Base-by-base conservation (phyloP, 1,140 invertebrate species). In the Adoxophyes honmai region DNA sequence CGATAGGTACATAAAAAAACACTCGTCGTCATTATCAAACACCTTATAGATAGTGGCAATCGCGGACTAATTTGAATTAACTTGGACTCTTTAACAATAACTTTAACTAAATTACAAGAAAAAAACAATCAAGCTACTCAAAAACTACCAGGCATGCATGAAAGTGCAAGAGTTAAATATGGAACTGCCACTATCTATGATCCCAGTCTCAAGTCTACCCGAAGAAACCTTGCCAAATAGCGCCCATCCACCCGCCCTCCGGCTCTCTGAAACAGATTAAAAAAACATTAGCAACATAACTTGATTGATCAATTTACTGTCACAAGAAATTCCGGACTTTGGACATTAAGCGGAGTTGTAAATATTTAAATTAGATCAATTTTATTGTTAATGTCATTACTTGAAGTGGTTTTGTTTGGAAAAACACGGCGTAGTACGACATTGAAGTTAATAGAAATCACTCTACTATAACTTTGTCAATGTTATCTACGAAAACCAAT, bases 221-320 rank as follows among this genome's bases (percentile, higher is more conserved):
- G 38, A 80, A 83, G 13, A 83, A 48, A 51, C 68, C 75, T 38
- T 83, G 73, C 78, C 83, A 85, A 5, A 86, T 63, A 1, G 70
- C 71, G 6, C 74, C 78, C 0, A 86, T 8, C 82, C 84, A 87
- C 5, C 84, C 84, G 0, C 55, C 58, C 57, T 80, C 68, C 0
- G 81, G 76, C 57, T 80, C 78, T 38, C 82, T 86, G 73, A 18
- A 73, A 79, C 64, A 53, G 56, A 37, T 52, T 64, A 54, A 56
- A 59, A 52, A 42, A 11, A 34, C 33, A 55, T 35, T 38, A 39
- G 18, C 18, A 48, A 48, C 21, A 8, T 38, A 7, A 48, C 5
- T 48, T 13, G 18, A 21, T 28, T 48, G 11, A 33, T 11, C 21
- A 48, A 48, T 11, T 48, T 11, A 21, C 16, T 48, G 42, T n/a